A percentile compares a stretch with the other conserved stretches of the same genome.
These are phyloP conservation scores for Drosophila orena DNA, from an alignment of 1,140 invertebrate genomes.

Conservation along the genomic window DNA sequence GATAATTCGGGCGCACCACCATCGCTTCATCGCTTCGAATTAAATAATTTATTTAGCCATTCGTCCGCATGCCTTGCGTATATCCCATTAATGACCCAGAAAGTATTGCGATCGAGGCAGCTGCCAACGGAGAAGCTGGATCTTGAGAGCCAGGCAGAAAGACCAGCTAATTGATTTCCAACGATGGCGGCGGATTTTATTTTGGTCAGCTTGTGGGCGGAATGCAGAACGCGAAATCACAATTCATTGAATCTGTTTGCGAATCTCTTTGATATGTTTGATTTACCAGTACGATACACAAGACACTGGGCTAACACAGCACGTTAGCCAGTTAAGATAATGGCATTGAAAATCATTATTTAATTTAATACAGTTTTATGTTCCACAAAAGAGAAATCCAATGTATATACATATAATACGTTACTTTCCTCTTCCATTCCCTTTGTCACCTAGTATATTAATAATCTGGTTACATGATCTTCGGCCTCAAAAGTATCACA, in stretches of 20 bases:
- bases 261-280: not conserved
- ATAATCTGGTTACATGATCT: not conserved
- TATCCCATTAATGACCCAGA: constrained; percentile 73
- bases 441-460: too few species aligned
- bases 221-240: constrained; percentile 6
- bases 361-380: too few species aligned
- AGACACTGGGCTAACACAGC: too few species aligned
- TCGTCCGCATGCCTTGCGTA: constrained; percentile 73
- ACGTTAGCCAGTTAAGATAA: too few species aligned
- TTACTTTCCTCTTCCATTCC: too few species aligned
- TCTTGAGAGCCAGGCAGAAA: constrained; percentile 47
- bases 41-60: constrained; percentile 76
- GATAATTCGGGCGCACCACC: constrained; percentile 56
- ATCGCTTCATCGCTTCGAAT: constrained; percentile 42
- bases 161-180: constrained; percentile 59
- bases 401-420: too few species aligned
- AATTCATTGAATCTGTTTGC: not conserved
- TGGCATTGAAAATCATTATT: too few species aligned
- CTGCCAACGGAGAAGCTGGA: constrained; percentile 9
- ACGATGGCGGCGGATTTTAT: constrained; percentile 43
- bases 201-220: constrained; percentile 4
- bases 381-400: too few species aligned
- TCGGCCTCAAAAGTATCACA: not conserved
- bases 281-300: too few species aligned
- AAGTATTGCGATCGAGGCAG: constrained; percentile 42